A percentile compares a stretch with the other conserved stretches of the same genome.
These are phyloP conservation scores for Rhineura floridana DNA, from an alignment of 2,113 vertebrate species.

Conservation along the genomic window DNA sequence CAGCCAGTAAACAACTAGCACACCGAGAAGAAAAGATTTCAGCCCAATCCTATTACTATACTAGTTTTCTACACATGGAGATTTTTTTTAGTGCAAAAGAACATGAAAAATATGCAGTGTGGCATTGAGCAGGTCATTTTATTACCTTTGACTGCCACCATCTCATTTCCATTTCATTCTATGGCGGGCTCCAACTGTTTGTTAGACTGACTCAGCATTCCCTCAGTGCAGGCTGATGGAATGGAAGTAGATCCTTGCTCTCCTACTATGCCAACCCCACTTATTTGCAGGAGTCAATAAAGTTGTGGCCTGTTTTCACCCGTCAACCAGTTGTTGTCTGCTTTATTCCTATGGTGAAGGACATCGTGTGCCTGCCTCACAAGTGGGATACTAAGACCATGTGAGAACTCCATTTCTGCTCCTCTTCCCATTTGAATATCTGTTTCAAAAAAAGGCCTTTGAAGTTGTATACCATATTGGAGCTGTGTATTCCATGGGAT, in stretches of 20 bases:
- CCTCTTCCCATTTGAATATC: not conserved
- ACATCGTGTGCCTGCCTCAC: no score
- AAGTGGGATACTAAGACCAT: not conserved
- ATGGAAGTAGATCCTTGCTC: no score
- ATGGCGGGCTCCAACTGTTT: no score
- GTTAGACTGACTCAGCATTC: no score
- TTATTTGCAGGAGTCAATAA: no score
- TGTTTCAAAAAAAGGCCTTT: not conserved
- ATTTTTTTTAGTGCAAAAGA: no score
- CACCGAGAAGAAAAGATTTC: not conserved
- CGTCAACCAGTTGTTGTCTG: no score
- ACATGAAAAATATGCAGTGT: not conserved
- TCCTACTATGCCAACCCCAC: no score
- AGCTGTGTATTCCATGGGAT: not conserved
- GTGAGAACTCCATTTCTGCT: not conserved
- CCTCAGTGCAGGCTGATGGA: no score
- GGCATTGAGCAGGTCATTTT: not conserved
- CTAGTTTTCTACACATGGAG: not conserved
- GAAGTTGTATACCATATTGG: not conserved
- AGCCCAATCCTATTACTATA: not conserved
- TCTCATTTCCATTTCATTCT: not conserved
- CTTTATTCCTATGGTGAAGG: no score
- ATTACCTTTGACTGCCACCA: not conserved
- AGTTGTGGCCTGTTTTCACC: no score
- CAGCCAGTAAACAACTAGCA: not conserved